These are phyloP conservation scores for Apoda limacodes DNA, from an alignment of 2,888 invertebrate species.

Conservation along the genomic window DNA sequence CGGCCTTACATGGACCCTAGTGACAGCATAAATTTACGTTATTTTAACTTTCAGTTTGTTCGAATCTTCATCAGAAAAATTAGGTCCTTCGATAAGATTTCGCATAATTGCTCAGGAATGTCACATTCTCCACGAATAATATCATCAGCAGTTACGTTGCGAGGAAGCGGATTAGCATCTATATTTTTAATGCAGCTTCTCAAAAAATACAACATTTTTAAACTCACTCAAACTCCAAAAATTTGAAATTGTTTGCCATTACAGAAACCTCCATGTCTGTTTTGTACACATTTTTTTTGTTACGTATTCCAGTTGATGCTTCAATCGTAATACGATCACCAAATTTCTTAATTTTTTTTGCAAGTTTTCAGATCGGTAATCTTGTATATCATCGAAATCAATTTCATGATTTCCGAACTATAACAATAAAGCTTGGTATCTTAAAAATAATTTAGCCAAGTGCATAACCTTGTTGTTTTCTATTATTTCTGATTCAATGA, in stretches of 20 bases:
- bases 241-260: conserved; percentile 20
- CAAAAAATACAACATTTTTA: conserved; percentile 23
- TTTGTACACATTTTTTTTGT: conserved; percentile 23
- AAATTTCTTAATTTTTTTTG: conserved; percentile 11
- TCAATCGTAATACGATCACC: conserved; percentile 10
- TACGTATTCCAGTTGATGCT: conserved; percentile 8
- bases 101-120: conserved; percentile 19
- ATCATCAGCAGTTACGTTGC: conserved; percentile 18
- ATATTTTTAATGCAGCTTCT: conserved; percentile 25
- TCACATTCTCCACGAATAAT: conserved; percentile 18
- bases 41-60: conserved; percentile 12
- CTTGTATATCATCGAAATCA: conserved; percentile 19
- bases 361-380: conserved; percentile 23
- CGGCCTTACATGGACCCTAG: conserved; percentile 20
- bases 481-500: conserved; percentile 18
- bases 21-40: conserved; percentile 18
- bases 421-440: conserved; percentile 17
- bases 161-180: conserved; percentile 14
- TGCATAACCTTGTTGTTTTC: conserved; percentile 16
- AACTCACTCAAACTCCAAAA: conserved; percentile 19
- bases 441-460: conserved; percentile 15
- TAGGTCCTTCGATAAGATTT: conserved; percentile 19
- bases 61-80: conserved; percentile 15
- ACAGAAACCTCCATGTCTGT: conserved; percentile 22
- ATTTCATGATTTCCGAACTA: conserved; percentile 17